Conservation (phyloP, 2,888 invertebrate species). For the Ametastegia equiseti region DNA sequence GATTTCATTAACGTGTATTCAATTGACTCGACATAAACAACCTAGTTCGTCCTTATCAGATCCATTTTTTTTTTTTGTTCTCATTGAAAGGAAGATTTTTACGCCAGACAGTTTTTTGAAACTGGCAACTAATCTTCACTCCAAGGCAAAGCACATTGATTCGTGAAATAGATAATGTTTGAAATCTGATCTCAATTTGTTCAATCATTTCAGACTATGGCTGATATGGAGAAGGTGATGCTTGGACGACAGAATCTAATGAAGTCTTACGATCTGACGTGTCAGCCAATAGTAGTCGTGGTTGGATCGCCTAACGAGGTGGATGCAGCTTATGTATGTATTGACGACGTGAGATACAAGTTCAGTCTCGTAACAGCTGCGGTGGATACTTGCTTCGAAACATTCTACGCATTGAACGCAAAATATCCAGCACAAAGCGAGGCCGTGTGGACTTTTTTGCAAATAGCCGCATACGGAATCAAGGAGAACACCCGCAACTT, state of each 20-base stretch:
- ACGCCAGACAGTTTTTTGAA: no score
- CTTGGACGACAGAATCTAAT: neutral
- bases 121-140: no score
- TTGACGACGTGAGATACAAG: slow-evolving; percentile 11
- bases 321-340: neutral
- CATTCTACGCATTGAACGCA: slow-evolving; percentile 10
- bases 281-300: slow-evolving; percentile 36
- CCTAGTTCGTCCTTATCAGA: no score
- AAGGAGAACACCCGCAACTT: neutral
- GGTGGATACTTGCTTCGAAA: slow-evolving; percentile 22
- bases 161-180: no score
- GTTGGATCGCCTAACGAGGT: slow-evolving; percentile 13
- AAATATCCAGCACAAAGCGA: slow-evolving; percentile 7
- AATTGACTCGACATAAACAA: no score
- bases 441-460: slow-evolving; percentile 5
- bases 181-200: no score
- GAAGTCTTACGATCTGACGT: slow-evolving; percentile 15
- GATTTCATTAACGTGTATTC: neutral
- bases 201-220: slow-evolving; percentile 3
- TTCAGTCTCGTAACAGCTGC: neutral
- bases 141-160: no score
- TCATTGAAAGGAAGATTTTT: no score
- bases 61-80: no score
- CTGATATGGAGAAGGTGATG: slow-evolving; percentile 26
- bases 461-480: slow-evolving; percentile 22